phyloP scores from a whole-genome alignment of 2,797 vertebrate genomes.

The Pagetopsis macropterus region DNA sequence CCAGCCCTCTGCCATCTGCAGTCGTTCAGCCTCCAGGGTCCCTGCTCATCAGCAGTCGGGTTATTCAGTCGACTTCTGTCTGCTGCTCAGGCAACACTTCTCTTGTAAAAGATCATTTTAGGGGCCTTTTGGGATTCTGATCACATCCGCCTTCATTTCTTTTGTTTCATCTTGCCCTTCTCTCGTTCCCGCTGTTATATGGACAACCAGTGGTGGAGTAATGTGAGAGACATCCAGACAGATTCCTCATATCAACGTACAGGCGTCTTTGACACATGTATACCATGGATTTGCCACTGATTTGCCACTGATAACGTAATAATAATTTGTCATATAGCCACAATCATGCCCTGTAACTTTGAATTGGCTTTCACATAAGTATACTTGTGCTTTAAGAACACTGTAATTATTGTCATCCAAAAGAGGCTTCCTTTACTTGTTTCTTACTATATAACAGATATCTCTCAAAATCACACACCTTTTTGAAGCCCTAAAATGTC shows the following conservation, averaged over 20 bases:
- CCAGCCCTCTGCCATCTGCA: conserved; percentile 78
- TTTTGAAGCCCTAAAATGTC: not conserved
- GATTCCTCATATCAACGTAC: not conserved
- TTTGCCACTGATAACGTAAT: not conserved
- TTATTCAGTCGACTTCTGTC: conserved; percentile 28
- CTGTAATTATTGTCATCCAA: not conserved
- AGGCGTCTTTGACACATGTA: not conserved
- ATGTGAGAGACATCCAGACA: not conserved
- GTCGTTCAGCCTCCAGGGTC: conserved; percentile 66
- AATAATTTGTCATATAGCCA: not conserved
- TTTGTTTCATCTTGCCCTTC: conserved; percentile 21
- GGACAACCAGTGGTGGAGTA: not conserved
- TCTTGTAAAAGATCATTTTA: conserved; percentile 13
- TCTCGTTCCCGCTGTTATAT: not conserved
- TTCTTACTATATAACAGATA: not conserved
- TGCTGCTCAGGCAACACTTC: conserved; percentile 20
- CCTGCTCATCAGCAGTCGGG: conserved; percentile 63
- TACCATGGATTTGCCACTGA: not conserved
- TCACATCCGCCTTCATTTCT: conserved; percentile 4
- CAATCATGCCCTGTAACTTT: not conserved
- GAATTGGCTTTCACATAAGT: not conserved
- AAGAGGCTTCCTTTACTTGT: not conserved
- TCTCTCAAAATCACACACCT: not conserved
- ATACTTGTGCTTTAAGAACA: not conserved
- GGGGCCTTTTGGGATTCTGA: conserved; percentile 10